Evolutionary conservation across 2,797 vertebrate genomes (phyloP), one percentile per base, ranked within the genome.

Genomic region (Taenioides sp.): DNA sequence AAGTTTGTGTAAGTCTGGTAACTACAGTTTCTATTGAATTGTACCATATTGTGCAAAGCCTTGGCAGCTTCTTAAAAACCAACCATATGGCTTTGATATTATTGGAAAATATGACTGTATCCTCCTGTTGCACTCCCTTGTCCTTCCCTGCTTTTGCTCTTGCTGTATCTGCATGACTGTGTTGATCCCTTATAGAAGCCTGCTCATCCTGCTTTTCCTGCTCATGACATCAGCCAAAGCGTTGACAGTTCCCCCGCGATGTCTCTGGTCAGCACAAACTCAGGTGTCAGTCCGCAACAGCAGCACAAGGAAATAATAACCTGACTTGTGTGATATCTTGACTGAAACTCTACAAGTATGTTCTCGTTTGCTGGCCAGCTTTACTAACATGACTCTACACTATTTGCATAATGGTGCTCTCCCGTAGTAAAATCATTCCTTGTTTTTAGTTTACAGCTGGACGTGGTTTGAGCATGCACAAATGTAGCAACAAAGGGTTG

Each of bases 11-110:
- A 47, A 47, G 43, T 47, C 43, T 47, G 43, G 52, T 54, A 54
- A 54, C 52, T 54, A 54, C 52, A 23, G 43, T 23, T 23, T 78
- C 63, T 78, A 68, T 80, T 80, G 69, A 84, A 85, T 71, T 57
- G 67, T 78, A 82, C 86, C 82, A 90, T 84, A 72, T 73, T 78
- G 83, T 88, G 83, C 60, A 74, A 79, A 67, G 81, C 81, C 68
- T 86, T 84, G 89, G 77, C 80, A 88, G 87, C 89, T 90, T 91
- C 79, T 82, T 87, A 83, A 91, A 84, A 91, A 86, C 81, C 84
- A 86, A 83, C 87, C 93, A 94, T 92, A 92, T 95, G 92, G 93
- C 90, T 93, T 93, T 91, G 88, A 93, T 93, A 94, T 93, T 82
- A 90, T 83, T 91, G 92, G 92, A 95, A 94, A 94, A 93, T 93